phyloP scores from a whole-genome alignment of 2,113 vertebrate genomes.

The Callospermophilus lateralis region DNA sequence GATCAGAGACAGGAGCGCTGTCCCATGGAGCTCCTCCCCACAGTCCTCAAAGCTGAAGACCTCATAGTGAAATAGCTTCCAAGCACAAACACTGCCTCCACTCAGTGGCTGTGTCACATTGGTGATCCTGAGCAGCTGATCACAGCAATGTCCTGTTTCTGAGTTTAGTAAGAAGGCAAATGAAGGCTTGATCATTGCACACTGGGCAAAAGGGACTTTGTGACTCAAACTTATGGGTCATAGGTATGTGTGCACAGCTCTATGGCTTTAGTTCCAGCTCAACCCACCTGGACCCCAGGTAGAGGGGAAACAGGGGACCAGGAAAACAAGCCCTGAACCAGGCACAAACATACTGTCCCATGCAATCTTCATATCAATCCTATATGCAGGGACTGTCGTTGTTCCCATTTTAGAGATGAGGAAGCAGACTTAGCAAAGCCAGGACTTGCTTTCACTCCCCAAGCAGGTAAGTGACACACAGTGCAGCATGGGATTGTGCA shows the following conservation, averaged over 20 bases:
- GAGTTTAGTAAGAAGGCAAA: slow-evolving; percentile 82
- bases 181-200: slow-evolving; percentile 82
- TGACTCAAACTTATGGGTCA: slow-evolving; percentile 74
- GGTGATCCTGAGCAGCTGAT: slow-evolving; percentile 34
- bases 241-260: slow-evolving; percentile 76
- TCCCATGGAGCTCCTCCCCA: background rate
- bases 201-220: slow-evolving; percentile 73
- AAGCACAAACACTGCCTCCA: slow-evolving; percentile 78
- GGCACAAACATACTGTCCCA: background rate
- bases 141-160: slow-evolving; percentile 77
- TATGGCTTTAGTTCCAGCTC: slow-evolving; percentile 21
- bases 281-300: background rate
- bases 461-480: background rate
- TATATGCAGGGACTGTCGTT: background rate
- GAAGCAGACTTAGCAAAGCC: background rate
- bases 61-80: background rate
- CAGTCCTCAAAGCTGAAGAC: background rate
- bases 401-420: background rate
- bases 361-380: background rate
- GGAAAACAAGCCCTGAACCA: background rate
- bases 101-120: slow-evolving; percentile 69
- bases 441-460: background rate
- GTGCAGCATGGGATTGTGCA: background rate
- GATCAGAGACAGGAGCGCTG: background rate
- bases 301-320: background rate